Base-by-base conservation (phyloP, 2,797 vertebrate species). In the Petrocephalus schoutedeni region DNA sequence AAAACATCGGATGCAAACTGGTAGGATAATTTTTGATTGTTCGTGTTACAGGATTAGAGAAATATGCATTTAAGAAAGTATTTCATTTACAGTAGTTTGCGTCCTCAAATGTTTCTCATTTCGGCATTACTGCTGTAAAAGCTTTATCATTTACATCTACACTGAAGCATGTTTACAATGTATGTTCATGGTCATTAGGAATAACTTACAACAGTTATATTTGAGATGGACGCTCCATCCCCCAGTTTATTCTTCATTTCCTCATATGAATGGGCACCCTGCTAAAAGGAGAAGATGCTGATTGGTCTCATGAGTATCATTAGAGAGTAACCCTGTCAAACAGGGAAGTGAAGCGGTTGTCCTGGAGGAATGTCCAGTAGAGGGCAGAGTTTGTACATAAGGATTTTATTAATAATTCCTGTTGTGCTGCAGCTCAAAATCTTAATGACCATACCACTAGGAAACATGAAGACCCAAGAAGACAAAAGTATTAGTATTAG, bases 151-250 rank as follows among this genome's bases (percentile, higher is more conserved):
- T 45, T 77, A 45, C 36, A n/a, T 77, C 16, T 77, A 77, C 5
- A 19, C 16, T 36, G 61, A 67, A 67, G 61, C 61, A 28, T 67
- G 67, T 41, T 36, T 36, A 41, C 16, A 19, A 41, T 16, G 41
- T 77, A 8, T 9, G 5, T 32, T 71, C 64, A 71, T 45, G 16
- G 16, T 16, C 14, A 45, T 19, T 77, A 19, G 71, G 19, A 45
- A 77, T n/a, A 57, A 96, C 97, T 97, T 95, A 98, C 97, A 82
- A 96, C 93, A 90, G 94, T 96, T 89, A 98, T 95, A 94, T 97
- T 95, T 0, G 96, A 94, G 87, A 98, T 88, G 59, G 96, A 93
- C 0, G 93, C 89, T 16, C 92, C 89, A 0, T 96, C 93, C 67
- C 93, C 94, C 91, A 97, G 86, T 90, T 95, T 95, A 89, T 92